These are phyloP conservation scores for Shargacucullia verbasci DNA, from an alignment of 2,888 invertebrate species.

Conservation along the genomic window DNA sequence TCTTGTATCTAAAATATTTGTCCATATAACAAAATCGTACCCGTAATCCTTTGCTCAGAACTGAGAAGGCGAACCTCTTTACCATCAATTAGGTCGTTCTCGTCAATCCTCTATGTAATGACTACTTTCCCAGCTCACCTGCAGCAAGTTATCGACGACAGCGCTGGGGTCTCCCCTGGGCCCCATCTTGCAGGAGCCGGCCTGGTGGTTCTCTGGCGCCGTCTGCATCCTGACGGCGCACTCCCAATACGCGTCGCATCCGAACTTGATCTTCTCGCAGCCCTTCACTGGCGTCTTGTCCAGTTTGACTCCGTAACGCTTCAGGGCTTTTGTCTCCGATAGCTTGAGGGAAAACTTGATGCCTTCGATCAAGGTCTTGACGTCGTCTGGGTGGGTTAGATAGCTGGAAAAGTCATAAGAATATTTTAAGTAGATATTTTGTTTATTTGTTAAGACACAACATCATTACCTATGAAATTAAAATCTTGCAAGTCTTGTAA, in stretches of 20 bases:
- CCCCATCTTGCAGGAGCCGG: slow-evolving; percentile 95
- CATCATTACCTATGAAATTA: too few relatives aligned
- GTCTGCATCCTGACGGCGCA: slow-evolving; percentile 93
- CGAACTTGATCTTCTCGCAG: slow-evolving; percentile 93
- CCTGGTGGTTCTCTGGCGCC: slow-evolving; percentile 95
- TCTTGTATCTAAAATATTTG: too few relatives aligned
- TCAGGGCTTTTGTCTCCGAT: slow-evolving; percentile 90
- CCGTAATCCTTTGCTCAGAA: too few relatives aligned
- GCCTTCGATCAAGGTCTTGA: slow-evolving; percentile 94
- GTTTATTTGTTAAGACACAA: too few relatives aligned
- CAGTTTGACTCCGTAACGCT: slow-evolving; percentile 92
- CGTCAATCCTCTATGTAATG: too few relatives aligned
- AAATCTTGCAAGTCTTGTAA: too few relatives aligned
- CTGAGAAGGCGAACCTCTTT: too few relatives aligned
- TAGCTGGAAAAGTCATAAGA: slow-evolving; percentile 78
- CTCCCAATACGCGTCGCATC: slow-evolving; percentile 93
- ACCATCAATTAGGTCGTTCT: too few relatives aligned
- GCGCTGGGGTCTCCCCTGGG: slow-evolving; percentile 91
- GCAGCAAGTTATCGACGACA: slow-evolving; percentile 92
- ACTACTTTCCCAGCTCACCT: slow-evolving; percentile 63
- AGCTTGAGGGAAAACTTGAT: slow-evolving; percentile 93
- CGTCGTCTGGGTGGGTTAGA: slow-evolving; percentile 93
- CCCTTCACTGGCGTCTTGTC: slow-evolving; percentile 92
- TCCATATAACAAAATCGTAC: too few relatives aligned
- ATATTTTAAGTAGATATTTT: too few relatives aligned